Conservation (phyloP, 2,888 invertebrate species). For the Scrobipalpa atriplicella region DNA sequence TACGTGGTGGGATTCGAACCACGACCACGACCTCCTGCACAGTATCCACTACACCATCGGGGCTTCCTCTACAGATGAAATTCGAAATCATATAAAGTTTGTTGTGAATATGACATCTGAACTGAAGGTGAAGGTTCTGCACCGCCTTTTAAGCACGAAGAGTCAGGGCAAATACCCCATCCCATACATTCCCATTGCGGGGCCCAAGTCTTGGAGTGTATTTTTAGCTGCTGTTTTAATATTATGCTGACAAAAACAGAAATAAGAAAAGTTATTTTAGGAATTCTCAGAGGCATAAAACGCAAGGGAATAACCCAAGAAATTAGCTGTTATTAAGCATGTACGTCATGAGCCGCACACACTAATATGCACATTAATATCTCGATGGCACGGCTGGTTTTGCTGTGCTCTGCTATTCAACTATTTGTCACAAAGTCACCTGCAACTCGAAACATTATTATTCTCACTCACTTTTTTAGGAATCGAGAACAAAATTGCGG, state of each 20-base stretch:
- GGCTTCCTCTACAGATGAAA: no score
- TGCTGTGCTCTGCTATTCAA: background rate
- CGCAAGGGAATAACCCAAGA: constrained; percentile 4
- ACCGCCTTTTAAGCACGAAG: no score
- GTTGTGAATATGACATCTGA: no score
- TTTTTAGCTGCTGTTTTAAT: background rate
- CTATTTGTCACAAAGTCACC: constrained; percentile 4
- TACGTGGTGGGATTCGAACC: no score
- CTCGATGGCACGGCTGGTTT: background rate
- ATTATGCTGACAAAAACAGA: background rate
- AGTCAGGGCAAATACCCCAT: no score
- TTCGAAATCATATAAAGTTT: no score
- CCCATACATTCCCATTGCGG: no score
- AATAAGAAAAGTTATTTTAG: background rate
- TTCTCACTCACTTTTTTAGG: no score
- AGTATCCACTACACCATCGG: no score
- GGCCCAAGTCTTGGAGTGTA: background rate
- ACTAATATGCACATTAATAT: constrained; percentile 13
- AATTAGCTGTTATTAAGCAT: constrained; percentile 10
- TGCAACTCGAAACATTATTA: background rate
- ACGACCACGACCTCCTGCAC: no score
- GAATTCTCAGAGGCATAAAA: background rate
- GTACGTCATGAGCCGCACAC: background rate
- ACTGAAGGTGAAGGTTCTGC: no score
- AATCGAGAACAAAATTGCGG: no score